Base-by-base conservation (phyloP, 2,888 invertebrate genomes). In the Ormyrus nitidulus region DNA sequence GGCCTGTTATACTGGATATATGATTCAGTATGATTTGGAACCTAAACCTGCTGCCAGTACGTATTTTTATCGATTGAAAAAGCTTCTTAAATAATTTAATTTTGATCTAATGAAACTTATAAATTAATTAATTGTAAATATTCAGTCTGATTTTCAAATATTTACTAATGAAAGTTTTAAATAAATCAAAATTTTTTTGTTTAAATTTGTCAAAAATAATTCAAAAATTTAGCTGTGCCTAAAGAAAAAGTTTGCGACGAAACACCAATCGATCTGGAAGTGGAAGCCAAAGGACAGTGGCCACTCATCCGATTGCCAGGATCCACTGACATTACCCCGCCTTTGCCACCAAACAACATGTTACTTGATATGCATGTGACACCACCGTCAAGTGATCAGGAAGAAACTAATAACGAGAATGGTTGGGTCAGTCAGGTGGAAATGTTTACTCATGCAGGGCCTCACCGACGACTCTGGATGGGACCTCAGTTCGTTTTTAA, bases 401-500 rank as follows among this genome's bases (percentile, higher is more conserved):
- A 87, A 13, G 51, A 85, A 53, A 89, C 90, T 69, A 85, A 84
- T 13, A 92, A 88, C 86, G 93, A 94, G 82, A 97, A 98, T 90
- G 94, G 96, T 81, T 98, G 98, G 98, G 91, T 98, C 84, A 96
- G 98, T 76, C 98, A 99, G 92, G 98, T 99, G 75, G 99, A 99
- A 92, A 99, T 99, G 81, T 95, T 97, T 85, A 99, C 99, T 5
- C 99, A 99, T 91, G 96, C 97, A 5, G 99, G 98, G 19, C 99
- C 99, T 8, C 98, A 98, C 90, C 94, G 96, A 65, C 93, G 97
- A 44, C 93, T 99, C 46, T 99, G 99, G 99, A 99, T 99, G 98
- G 99, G 99, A 9, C 99, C 99, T n/a, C 99, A 99, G 92, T 99
- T 99, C 91, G 95, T 96, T 49, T 99, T 99, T 91, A 98, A 98